Base-by-base conservation (phyloP, 2,113 vertebrate species). In the Gasterosteus aculeatus region DNA sequence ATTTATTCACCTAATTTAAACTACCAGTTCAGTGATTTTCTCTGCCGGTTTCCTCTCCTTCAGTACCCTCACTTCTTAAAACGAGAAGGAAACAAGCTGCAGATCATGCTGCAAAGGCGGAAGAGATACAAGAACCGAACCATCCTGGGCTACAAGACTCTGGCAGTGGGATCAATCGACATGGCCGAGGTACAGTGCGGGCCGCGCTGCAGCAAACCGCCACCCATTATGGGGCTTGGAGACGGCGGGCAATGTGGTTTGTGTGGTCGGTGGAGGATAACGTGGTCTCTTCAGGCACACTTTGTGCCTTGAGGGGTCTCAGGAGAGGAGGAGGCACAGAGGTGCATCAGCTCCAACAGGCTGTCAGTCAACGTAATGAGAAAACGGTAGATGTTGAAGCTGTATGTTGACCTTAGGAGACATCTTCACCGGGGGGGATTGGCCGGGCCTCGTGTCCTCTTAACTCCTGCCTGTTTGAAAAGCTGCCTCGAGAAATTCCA, bases 11-110 rank as follows among this genome's bases (percentile, higher is more conserved):
- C 42, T 3, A n/a, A 22, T 53, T 72, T 2, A 61, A 62, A 33
- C 26, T 59, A 3, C 16, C 63, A 19, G n/a, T 10, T 70, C 0
- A 22, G 49, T 16, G 16, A 22, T 44, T 18, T 58, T 59, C 9
- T 1, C 44, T 56, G 12, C 10, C 39, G n/a, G 19, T 54, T 38
- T 47, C 4, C 7, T 72, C 15, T 47, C 9, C 26, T 10, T 0
- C 89, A 99, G 97, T 99, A 99, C 58, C 97, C 97, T 41, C 97
- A 99, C 89, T 99, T 97, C 92, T 77, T 99, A 84, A 99, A 99
- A 75, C 93, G 97, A 66, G 97, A 99, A 72, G 97, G 97, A 56
- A 99, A 99, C 93, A 97, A 96, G 84, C 95, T 99, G 49, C 97
- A 99, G 92, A 95, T 99, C 70, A 94, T 99, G 96, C 93, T 99